A percentile compares a stretch with the other conserved stretches of the same genome.
These are phyloP conservation scores for Neogale vison DNA, from an alignment of 2,113 vertebrate species.

Conservation along the genomic window DNA sequence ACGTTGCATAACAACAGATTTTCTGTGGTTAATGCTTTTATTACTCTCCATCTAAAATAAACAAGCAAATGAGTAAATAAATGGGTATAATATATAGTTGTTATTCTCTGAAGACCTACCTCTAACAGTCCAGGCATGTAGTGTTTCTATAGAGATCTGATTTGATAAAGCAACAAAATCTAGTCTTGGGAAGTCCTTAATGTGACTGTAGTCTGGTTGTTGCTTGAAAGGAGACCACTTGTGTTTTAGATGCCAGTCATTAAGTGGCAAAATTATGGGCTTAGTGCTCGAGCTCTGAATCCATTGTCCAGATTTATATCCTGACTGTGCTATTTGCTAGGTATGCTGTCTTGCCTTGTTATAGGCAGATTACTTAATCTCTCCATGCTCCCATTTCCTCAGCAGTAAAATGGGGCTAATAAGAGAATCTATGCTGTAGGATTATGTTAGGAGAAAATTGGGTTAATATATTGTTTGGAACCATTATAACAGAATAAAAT, in stretches of 20 bases:
- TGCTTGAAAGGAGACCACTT: not conserved
- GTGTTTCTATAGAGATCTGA: slow-evolving; percentile 39
- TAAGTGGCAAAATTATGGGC: not conserved
- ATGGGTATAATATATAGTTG: not conserved
- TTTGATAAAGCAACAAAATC: not conserved
- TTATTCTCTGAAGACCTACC: not conserved
- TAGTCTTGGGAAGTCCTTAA: not conserved
- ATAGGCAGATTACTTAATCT: not conserved
- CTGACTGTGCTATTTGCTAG: not conserved
- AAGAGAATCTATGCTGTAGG: not conserved
- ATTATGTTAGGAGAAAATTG: slow-evolving; percentile 33
- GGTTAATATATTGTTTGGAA: not conserved
- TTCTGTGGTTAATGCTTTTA: not conserved
- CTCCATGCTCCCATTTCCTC: not conserved
- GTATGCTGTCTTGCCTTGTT: not conserved
- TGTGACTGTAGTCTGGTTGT: not conserved
- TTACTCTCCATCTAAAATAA: slow-evolving; percentile 13
- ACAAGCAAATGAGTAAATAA: slow-evolving; percentile 14
- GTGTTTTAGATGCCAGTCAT: not conserved
- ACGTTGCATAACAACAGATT: not conserved
- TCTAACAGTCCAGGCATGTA: not conserved
- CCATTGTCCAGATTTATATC: not conserved
- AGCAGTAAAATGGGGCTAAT: not conserved
- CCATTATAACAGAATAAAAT: not conserved
- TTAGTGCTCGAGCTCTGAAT: not conserved